These are phyloP conservation scores for Monopis laevigella DNA, from an alignment of 2,888 invertebrate genomes.

Conservation along the genomic window DNA sequence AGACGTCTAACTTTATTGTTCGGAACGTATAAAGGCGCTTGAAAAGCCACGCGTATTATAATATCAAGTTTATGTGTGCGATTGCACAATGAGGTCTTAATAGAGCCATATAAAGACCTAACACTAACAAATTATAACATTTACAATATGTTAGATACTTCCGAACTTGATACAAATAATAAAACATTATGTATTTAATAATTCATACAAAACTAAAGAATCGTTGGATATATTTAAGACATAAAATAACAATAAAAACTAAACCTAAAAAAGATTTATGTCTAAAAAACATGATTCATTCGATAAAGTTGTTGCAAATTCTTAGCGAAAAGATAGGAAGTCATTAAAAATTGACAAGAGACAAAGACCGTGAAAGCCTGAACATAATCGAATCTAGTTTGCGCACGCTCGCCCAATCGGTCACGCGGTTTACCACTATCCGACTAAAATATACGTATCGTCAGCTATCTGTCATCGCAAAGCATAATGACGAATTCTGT, in stretches of 20 bases:
- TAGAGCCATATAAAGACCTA: neutral
- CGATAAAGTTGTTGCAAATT: too few relatives aligned
- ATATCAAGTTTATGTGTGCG: conserved; percentile 6
- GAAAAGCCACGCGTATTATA: conserved; percentile 7
- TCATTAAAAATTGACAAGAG: conserved; percentile 38
- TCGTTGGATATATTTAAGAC: too few relatives aligned
- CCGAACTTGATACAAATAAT: conserved; percentile 18
- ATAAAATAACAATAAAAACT: too few relatives aligned
- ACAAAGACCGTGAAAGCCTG: conserved; percentile 36
- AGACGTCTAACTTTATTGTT: conserved; percentile 6
- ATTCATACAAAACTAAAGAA: too few relatives aligned
- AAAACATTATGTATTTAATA: conserved; percentile 19
- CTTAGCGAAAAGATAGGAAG: conserved; percentile 13
- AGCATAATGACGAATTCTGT: neutral
- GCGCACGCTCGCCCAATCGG: conserved; percentile 33
- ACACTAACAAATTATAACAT: neutral
- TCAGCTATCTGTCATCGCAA: neutral
- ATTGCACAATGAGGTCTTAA: conserved; percentile 2
- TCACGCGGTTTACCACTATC: conserved; percentile 25
- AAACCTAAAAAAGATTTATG: too few relatives aligned
- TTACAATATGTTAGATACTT: too few relatives aligned
- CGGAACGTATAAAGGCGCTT: neutral
- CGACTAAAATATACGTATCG: conserved; percentile 16
- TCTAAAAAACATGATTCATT: too few relatives aligned
- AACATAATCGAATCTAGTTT: conserved; percentile 30